phyloP scores from a whole-genome alignment of 1,140 invertebrate species.

The Drosophila funebris region DNA sequence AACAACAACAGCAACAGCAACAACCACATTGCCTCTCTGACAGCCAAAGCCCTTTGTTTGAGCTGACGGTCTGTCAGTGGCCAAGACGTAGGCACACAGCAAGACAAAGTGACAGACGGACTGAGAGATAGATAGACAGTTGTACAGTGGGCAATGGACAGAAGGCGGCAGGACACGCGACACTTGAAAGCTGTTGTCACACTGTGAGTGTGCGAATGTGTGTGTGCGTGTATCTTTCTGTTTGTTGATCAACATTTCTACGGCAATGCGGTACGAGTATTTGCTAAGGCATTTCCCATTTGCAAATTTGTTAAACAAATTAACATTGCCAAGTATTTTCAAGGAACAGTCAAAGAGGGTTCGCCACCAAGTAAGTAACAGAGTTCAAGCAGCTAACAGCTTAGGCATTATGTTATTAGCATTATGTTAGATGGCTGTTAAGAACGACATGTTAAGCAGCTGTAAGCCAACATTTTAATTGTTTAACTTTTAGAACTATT shows the following conservation, averaged over 20 bases:
- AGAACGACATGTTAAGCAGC: neutral
- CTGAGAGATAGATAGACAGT: slow-evolving; percentile 11
- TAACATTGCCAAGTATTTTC: slow-evolving; percentile 40
- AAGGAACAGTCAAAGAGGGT: slow-evolving; percentile 1
- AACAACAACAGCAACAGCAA: too few species aligned
- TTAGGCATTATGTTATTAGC: neutral
- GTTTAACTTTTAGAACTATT: neutral
- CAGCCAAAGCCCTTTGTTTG: slow-evolving; percentile 60
- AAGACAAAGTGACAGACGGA: slow-evolving; percentile 12
- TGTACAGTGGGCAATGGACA: slow-evolving; percentile 11
- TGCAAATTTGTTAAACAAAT: slow-evolving; percentile 70
- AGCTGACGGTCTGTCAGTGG: slow-evolving; percentile 68
- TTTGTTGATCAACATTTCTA: slow-evolving; percentile 26
- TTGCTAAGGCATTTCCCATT: slow-evolving; percentile 52
- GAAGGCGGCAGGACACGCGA: slow-evolving; percentile 54
- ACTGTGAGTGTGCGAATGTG: neutral
- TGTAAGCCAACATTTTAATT: neutral
- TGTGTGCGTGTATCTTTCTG: neutral
- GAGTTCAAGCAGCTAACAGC: slow-evolving; percentile 9
- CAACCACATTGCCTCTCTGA: slow-evolving; percentile 13
- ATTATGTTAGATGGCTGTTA: neutral
- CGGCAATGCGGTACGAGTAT: slow-evolving; percentile 42
- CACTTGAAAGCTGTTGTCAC: slow-evolving; percentile 52
- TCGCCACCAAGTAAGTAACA: neutral
- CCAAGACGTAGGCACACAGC: slow-evolving; percentile 73